Evolutionary conservation across 2,888 invertebrate species (phyloP).

Genomic region (Siphlonurus alternatus): DNA sequence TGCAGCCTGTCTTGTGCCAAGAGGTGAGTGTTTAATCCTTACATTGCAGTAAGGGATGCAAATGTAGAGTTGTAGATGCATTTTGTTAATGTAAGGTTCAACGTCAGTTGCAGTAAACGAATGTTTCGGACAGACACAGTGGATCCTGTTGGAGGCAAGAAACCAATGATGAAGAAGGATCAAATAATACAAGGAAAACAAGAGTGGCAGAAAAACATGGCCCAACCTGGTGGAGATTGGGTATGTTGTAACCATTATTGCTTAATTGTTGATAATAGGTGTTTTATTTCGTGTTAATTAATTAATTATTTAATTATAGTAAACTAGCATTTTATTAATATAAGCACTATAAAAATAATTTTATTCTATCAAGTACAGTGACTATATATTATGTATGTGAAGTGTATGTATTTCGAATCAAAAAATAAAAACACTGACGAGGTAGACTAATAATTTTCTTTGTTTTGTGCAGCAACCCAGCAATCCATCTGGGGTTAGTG

Average conservation of each 20-base stretch:
- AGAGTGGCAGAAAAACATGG: slow-evolving; percentile 6
- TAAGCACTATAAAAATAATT: too few species aligned
- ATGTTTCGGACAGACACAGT: slow-evolving; percentile 21
- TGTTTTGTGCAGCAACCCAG: too few species aligned
- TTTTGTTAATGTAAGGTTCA: slow-evolving; percentile 19
- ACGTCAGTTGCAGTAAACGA: slow-evolving; percentile 25
- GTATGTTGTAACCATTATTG: slow-evolving; percentile 7
- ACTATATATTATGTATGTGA: too few species aligned
- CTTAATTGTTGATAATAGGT: too few species aligned
- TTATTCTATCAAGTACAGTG: too few species aligned
- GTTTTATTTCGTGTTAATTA: too few species aligned
- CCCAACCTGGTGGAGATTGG: slow-evolving; percentile 7
- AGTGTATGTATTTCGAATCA: not conserved
- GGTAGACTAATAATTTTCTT: too few species aligned
- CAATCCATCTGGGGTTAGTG: not conserved
- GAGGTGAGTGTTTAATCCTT: slow-evolving; percentile 27
- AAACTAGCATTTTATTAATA: too few species aligned
- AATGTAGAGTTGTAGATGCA: not conserved
- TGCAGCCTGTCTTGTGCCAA: slow-evolving; percentile 58
- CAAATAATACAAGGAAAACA: not conserved
- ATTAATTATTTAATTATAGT: too few species aligned
- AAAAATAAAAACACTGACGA: too few species aligned
- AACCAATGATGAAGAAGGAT: not conserved
- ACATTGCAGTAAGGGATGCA: not conserved
- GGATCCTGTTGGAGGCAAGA: slow-evolving; percentile 1